Conservation (phyloP, 2,113 vertebrate genomes). For the Dissostichus mawsoni region DNA sequence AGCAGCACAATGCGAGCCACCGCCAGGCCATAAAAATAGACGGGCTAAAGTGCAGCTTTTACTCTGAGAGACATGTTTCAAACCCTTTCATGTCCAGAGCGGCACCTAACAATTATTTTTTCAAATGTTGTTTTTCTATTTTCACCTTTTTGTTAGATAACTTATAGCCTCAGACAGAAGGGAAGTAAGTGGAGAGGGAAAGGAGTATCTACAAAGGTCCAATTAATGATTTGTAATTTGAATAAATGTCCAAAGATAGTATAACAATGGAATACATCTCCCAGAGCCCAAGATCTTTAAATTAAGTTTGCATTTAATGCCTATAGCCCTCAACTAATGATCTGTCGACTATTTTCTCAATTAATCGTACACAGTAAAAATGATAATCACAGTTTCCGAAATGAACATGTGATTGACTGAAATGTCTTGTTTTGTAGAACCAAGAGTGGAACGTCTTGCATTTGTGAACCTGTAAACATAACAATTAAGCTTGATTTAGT, state of each 20-base stretch:
- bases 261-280: neutral
- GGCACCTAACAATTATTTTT: constrained; percentile 2
- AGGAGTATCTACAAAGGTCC: neutral
- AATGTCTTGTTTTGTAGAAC: no score
- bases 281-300: neutral
- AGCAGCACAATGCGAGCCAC: constrained; percentile 53
- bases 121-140: neutral
- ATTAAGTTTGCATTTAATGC: neutral
- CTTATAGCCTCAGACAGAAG: neutral
- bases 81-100: constrained; percentile 44
- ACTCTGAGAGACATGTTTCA: constrained; percentile 37
- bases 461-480: neutral
- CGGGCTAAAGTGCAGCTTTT: constrained; percentile 50
- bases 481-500: neutral
- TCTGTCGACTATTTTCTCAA: neutral
- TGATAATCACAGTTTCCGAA: no score
- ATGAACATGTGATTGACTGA: no score
- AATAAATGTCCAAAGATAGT: neutral
- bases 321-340: no score
- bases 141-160: neutral
- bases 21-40: constrained; percentile 64
- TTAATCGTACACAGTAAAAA: no score
- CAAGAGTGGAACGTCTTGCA: no score
- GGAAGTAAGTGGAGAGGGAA: neutral
- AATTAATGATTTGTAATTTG: neutral